Evolutionary conservation across 2,888 invertebrate genomes (phyloP).

Genomic region (Drosophila neonasuta): DNA sequence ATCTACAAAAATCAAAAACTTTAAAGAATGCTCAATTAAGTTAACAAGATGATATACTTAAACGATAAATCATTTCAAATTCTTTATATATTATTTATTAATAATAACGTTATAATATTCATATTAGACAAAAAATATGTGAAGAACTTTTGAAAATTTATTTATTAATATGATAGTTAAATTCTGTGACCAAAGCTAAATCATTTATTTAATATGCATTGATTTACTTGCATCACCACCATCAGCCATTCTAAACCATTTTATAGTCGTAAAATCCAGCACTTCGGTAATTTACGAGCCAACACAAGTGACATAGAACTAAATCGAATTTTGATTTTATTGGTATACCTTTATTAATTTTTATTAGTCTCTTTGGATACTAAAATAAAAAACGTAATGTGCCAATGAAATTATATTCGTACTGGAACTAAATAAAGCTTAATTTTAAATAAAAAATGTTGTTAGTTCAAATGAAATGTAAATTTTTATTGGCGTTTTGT

Average conservation of each 20-base stretch:
- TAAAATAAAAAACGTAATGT: background rate
- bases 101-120: too few relatives aligned
- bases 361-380: background rate
- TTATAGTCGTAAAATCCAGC: conserved; percentile 48
- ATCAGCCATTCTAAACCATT: conserved; percentile 29
- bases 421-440: background rate
- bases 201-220: conserved; percentile 40
- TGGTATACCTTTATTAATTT: conserved; percentile 32
- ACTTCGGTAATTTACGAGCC: conserved; percentile 55
- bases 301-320: background rate
- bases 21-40: too few relatives aligned
- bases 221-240: conserved; percentile 9
- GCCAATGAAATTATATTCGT: background rate
- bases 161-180: background rate
- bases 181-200: background rate
- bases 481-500: background rate
- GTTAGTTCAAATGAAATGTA: background rate
- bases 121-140: too few relatives aligned
- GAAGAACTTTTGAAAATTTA: too few relatives aligned
- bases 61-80: too few relatives aligned
- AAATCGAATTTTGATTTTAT: conserved; percentile 23
- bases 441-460: too few relatives aligned
- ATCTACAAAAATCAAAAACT: too few relatives aligned
- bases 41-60: too few relatives aligned
- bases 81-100: too few relatives aligned